Percentiles rank a stretch among this genome's conserved stretches.
Conservation (phyloP, 2,113 vertebrate genomes). For the Tetraodon nigroviridis region DNA sequence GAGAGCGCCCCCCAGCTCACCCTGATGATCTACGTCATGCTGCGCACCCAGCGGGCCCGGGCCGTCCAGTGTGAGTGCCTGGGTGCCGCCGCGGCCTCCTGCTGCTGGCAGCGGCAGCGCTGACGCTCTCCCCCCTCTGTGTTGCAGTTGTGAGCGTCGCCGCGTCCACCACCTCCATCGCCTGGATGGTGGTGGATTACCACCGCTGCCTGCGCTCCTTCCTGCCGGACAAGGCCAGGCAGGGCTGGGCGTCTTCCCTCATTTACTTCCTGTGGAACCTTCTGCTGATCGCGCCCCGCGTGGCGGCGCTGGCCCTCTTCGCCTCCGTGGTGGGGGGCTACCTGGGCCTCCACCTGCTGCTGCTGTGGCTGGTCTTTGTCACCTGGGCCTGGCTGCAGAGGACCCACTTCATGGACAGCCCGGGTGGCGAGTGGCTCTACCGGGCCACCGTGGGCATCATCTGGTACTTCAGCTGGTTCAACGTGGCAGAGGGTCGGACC, state of each 20-base stretch:
- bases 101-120: not conserved
- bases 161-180: conserved; percentile 79
- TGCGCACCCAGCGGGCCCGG: conserved; percentile 73
- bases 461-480: conserved; percentile 98
- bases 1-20: conserved; percentile 90
- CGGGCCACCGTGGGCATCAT: conserved; percentile 80
- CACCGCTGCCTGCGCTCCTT: conserved; percentile 88
- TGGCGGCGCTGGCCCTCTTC: conserved; percentile 80
- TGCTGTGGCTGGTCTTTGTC: conserved; percentile 78
- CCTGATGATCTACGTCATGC: conserved; percentile 80
- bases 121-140: conserved; percentile 8
- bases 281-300: conserved; percentile 82
- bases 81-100: no score
- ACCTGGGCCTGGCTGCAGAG: conserved; percentile 82
- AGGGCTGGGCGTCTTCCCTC: conserved; percentile 71
- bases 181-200: conserved; percentile 92
- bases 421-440: conserved; percentile 81
- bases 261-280: conserved; percentile 94
- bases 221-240: conserved; percentile 78
- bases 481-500: conserved; percentile 79
- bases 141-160: conserved; percentile 78
- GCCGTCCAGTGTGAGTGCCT: conserved; percentile 84
- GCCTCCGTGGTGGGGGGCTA: conserved; percentile 74
- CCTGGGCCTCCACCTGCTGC: conserved; percentile 75
- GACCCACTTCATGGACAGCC: conserved; percentile 84